Percentiles rank a stretch among this genome's conserved stretches.
Conservation (phyloP, 2,888 invertebrate species). For the Eurytoma californica region DNA sequence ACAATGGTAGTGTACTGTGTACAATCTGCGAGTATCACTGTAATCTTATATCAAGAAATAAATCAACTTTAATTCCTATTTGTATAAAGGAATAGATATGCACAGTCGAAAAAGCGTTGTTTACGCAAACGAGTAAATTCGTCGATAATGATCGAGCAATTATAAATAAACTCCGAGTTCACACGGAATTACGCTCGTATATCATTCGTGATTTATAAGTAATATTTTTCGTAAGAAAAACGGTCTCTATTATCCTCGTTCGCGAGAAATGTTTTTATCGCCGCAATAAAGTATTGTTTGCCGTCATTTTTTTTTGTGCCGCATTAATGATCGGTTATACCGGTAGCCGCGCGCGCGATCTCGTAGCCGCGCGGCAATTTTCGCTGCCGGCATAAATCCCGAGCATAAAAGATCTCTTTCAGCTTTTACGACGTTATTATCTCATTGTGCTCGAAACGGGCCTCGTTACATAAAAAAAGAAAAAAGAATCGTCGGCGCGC, state of each 20-base stretch:
- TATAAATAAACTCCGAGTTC: slow-evolving; percentile 41
- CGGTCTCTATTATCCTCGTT: slow-evolving; percentile 45
- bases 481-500: not conserved
- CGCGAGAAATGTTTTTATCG: slow-evolving; percentile 54
- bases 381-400: slow-evolving; percentile 49
- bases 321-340: slow-evolving; percentile 52
- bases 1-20: no score
- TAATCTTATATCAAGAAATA: not conserved
- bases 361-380: slow-evolving; percentile 45
- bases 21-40: not conserved
- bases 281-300: slow-evolving; percentile 52
- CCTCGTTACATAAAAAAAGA: slow-evolving; percentile 44
- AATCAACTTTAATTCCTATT: not conserved
- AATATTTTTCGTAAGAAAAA: slow-evolving; percentile 30
- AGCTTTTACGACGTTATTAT: slow-evolving; percentile 52
- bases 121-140: not conserved
- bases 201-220: slow-evolving; percentile 48
- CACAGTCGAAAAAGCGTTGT: not conserved
- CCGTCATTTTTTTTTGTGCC: slow-evolving; percentile 35
- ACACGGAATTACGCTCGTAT: slow-evolving; percentile 28
- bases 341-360: slow-evolving; percentile 36
- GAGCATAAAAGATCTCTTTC: slow-evolving; percentile 50
- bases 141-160: slow-evolving; percentile 30
- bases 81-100: not conserved
- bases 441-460: slow-evolving; percentile 46